Conservation (phyloP, 1,140 invertebrate genomes). For the Pogonognathellus flavescens region DNA sequence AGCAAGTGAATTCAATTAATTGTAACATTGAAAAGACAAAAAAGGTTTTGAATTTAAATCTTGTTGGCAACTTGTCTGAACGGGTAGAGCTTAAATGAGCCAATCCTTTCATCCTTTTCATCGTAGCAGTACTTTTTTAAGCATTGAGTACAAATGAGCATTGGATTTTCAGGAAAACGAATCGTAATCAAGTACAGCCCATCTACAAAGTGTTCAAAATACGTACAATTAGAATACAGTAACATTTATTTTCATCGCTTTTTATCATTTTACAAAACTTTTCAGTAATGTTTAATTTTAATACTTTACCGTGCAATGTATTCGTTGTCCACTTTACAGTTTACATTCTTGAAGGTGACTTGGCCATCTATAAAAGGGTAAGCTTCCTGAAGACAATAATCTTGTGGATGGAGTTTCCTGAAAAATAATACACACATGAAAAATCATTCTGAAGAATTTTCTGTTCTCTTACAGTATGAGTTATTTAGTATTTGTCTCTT, state of each 20-base stretch:
- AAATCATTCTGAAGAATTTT: too few relatives aligned
- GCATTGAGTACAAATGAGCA: slow-evolving; percentile 57
- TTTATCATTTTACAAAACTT: background rate
- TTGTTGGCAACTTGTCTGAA: slow-evolving; percentile 51
- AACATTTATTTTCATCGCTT: background rate
- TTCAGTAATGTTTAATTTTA: background rate
- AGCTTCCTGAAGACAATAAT: background rate
- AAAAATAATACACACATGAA: background rate
- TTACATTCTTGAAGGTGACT: background rate
- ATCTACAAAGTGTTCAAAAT: slow-evolving; percentile 13
- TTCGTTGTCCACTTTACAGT: slow-evolving; percentile 59
- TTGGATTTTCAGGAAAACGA: slow-evolving; percentile 60
- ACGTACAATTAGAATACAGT: background rate
- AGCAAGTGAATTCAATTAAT: too few relatives aligned
- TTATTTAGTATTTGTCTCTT: too few relatives aligned
- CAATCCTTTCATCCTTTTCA: slow-evolving; percentile 28
- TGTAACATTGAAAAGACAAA: too few relatives aligned
- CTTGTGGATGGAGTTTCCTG: background rate
- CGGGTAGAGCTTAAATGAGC: slow-evolving; percentile 48
- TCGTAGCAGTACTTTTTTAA: slow-evolving; percentile 57
- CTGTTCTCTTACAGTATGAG: too few relatives aligned
- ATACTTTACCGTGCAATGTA: slow-evolving; percentile 70
- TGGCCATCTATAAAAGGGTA: background rate
- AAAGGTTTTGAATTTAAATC: background rate
- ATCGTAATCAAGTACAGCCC: slow-evolving; percentile 55